Base-by-base conservation (phyloP, 2,113 vertebrate genomes). In the Gambusia holbrooki region DNA sequence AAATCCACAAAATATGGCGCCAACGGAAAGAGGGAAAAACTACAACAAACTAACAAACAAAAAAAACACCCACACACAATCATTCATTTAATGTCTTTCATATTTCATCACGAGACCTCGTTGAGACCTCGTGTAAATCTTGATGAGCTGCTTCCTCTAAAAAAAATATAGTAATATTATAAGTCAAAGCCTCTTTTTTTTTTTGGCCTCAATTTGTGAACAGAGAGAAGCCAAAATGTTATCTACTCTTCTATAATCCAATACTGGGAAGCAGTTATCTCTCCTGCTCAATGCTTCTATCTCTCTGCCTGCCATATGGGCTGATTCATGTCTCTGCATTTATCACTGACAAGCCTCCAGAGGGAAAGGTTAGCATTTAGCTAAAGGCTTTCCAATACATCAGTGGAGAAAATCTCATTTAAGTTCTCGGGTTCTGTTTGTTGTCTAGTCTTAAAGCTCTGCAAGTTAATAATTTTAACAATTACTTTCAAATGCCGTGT, bases 351-450 rank as follows among this genome's bases (percentile, higher is more conserved):
- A 58, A 69, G 28, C 72, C 74, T 75, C 73, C 54, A 65, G 61
- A 71, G 74, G 48, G 32, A 84, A 77, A 84, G 66, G 72, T 86
- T 81, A 80, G 64, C 64, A 77, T 88, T 82, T 62, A 73, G 78
- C 78, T 62, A 48, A 79, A 69, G 61, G 73, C 40, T 81, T 73
- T 71, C 70, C 69, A 62, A 77, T 85, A 84, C 70, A 76, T 74
- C 69, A 32, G 58, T 22, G 6, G 62, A 79, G 72, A 62, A 65
- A 88, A 77, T 69, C 61, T 69, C 25, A 32, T 73, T 66, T 75
- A 61, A 68, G 25, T 30, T 77, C 35, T 48, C 30, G 6, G 12
- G 10, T 35, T 67, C 30, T 62, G 73, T 63, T 64, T 66, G 32
- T 75, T 77, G 45, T 67, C 42, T 62, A 22, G 71, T 32, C 25